phyloP scores from a whole-genome alignment of 2,113 vertebrate genomes.

The Monopterus albus region DNA sequence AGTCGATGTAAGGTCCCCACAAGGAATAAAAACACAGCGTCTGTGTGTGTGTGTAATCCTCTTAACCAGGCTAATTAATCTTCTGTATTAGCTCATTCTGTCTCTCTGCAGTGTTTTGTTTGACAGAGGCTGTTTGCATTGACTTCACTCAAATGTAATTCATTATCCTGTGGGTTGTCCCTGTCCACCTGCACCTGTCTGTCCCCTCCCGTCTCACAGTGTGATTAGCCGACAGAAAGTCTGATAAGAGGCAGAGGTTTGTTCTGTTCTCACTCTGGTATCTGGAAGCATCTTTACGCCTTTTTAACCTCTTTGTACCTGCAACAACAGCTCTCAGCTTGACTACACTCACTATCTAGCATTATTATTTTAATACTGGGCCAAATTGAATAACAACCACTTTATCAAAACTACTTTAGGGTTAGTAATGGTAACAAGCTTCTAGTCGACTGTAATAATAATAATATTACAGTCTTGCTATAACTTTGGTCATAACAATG shows the following conservation, averaged over 20 bases:
- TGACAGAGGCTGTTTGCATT: constrained; percentile 54
- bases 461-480: no score
- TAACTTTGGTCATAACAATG: no score
- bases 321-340: no score
- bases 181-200: background rate
- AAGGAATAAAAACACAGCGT: no score
- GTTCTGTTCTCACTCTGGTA: background rate
- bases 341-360: no score
- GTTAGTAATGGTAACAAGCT: no score
- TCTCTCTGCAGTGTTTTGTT: constrained; percentile 59
- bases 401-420: no score
- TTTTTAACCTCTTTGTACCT: background rate
- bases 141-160: constrained; percentile 47
- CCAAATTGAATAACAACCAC: no score
- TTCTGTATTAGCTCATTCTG: constrained; percentile 44
- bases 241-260: background rate
- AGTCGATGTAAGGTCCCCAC: no score
- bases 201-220: background rate
- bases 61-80: constrained; percentile 58
- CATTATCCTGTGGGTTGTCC: background rate
- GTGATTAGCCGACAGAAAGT: background rate
- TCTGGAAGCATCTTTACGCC: background rate
- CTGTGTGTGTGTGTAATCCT: constrained; percentile 40
- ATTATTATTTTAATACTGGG: no score
- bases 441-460: no score